Evolutionary conservation across 2,113 vertebrate genomes (phyloP).

Genomic region (Ascaphus truei): DNA sequence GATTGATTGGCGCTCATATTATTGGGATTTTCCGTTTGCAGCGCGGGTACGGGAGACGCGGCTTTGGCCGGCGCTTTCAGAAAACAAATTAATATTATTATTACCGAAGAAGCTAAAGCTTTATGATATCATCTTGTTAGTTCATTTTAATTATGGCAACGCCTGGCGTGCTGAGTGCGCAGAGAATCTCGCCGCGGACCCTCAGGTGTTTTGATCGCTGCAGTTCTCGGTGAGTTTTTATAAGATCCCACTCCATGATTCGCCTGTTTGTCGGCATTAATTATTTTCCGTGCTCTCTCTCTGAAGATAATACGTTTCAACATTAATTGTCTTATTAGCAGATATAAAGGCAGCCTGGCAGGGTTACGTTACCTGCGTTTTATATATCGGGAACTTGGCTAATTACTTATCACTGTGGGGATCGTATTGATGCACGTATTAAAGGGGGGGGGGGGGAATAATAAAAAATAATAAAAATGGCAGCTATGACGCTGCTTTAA

Average conservation of each 20-base stretch:
- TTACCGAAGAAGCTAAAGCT: conserved; percentile 17
- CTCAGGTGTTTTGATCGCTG: conserved; percentile 13
- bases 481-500: too few species aligned
- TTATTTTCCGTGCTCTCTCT: conserved; percentile 46
- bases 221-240: conserved; percentile 47
- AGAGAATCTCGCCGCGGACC: conserved; percentile 12
- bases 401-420: not conserved
- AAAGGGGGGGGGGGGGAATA: too few species aligned
- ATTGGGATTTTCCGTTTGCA: too few species aligned
- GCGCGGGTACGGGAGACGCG: too few species aligned
- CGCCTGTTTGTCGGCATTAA: conserved; percentile 57
- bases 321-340: conserved; percentile 45
- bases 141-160: conserved; percentile 22
- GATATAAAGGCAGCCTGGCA: not conserved
- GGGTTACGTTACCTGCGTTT: not conserved
- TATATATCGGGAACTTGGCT: not conserved
- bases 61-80: too few species aligned
- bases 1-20: too few species aligned
- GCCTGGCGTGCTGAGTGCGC: conserved; percentile 17
- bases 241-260: conserved; percentile 44
- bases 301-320: conserved; percentile 47
- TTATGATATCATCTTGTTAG: conserved; percentile 24
- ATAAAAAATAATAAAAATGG: too few species aligned
- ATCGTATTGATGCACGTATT: too few species aligned
- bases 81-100: conserved; percentile 16